A percentile compares a stretch with the other conserved stretches of the same genome.
Evolutionary conservation across 2,113 vertebrate species (phyloP).

Genomic region (Nycticryphes semicollaris): DNA sequence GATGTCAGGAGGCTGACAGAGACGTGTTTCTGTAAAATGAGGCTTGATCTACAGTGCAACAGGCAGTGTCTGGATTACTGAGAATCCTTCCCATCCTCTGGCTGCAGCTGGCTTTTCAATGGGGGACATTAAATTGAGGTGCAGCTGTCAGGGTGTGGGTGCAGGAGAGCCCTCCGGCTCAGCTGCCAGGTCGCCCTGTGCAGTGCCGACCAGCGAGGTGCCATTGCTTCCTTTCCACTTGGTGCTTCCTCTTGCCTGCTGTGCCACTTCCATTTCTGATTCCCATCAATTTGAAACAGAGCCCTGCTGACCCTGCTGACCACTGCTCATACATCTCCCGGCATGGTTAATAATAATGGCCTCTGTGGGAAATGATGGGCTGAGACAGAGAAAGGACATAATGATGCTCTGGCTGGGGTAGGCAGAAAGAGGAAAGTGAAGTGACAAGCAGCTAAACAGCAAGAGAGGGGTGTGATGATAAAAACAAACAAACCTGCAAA

Average conservation of each 20-base stretch:
- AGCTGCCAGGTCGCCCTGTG: neutral
- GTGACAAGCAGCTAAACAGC: slow-evolving; percentile 65
- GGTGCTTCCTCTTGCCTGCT: neutral
- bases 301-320: slow-evolving; percentile 46
- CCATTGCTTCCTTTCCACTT: neutral
- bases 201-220: neutral
- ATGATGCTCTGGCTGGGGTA: slow-evolving; percentile 19
- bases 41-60: slow-evolving; percentile 47
- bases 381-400: slow-evolving; percentile 56
- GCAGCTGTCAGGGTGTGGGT: neutral
- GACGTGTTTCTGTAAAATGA: slow-evolving; percentile 42
- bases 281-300: slow-evolving; percentile 53
- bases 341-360: slow-evolving; percentile 52
- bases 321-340: slow-evolving; percentile 25
- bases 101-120: neutral
- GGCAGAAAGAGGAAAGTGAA: slow-evolving; percentile 29
- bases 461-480: slow-evolving; percentile 35
- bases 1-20: slow-evolving; percentile 51
- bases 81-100: neutral
- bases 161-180: neutral
- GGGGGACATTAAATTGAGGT: neutral
- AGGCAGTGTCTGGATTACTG: slow-evolving; percentile 11
- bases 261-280: slow-evolving; percentile 52
- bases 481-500: slow-evolving; percentile 58
- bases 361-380: slow-evolving; percentile 54